These are phyloP conservation scores for Rhopalosiphum padi DNA, from an alignment of 1,140 invertebrate species.

Conservation along the genomic window DNA sequence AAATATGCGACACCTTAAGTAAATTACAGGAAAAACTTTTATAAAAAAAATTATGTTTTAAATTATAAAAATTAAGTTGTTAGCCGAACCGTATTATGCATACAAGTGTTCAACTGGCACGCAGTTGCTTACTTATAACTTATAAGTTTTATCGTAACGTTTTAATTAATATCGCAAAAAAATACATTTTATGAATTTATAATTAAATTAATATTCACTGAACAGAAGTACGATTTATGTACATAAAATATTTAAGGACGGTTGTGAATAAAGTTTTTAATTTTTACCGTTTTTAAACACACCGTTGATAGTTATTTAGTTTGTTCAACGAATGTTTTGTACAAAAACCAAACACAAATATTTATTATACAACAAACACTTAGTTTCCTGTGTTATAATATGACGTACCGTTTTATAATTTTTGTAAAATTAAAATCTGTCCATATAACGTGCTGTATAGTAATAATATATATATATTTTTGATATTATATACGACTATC, in stretches of 20 bases:
- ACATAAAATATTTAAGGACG: conserved; percentile 18
- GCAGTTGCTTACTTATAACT: conserved; percentile 61
- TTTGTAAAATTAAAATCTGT: neutral
- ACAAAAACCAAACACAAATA: neutral
- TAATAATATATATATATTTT: neutral
- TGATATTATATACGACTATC: neutral
- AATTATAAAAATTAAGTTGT: neutral
- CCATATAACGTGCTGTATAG: neutral
- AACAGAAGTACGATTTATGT: conserved; percentile 18
- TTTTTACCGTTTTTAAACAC: conserved; percentile 6
- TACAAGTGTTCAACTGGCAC: neutral
- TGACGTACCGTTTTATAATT: neutral
- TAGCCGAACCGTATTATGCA: neutral
- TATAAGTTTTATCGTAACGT: conserved; percentile 60
- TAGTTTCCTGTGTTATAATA: neutral
- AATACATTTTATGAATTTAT: conserved; percentile 31
- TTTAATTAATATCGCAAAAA: conserved; percentile 37
- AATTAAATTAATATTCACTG: conserved; percentile 47
- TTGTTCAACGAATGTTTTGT: neutral
- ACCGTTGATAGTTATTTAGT: conserved; percentile 21
- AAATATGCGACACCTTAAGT: neutral
- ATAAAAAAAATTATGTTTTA: neutral
- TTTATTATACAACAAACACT: neutral
- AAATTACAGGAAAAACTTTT: conserved; percentile 4
- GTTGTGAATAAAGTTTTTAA: conserved; percentile 13